Evolutionary conservation across 2,797 vertebrate genomes (phyloP), one percentile per base, ranked within the genome.

Genomic region (Danio kyathit): DNA sequence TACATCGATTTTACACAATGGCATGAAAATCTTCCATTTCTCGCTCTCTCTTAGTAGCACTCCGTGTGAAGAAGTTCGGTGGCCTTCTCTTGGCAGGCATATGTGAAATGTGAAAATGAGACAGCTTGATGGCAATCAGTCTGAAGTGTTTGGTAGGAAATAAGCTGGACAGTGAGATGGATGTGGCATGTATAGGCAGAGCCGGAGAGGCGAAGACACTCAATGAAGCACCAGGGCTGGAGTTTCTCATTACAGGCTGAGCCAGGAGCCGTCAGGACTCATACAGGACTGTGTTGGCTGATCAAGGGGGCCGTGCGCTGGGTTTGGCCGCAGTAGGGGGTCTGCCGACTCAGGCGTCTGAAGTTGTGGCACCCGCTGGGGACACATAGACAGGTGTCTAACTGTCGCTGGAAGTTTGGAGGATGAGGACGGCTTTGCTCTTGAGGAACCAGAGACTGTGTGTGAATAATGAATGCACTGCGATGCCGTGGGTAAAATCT

Each of bases 311-410:
- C 49, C 7, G n/a, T 81, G 88, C 43, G 85, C 79, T 86, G 89
- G 82, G 29, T 79, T 29, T 80, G 74, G 46, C 40, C 85, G 14
- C 89, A 84, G 88, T 83, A 75, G 90, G 92, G 86, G 87, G 90
- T 85, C 69, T 83, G 66, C 86, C 74, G 85, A 72, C 75, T 63
- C 71, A 74, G 79, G 79, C 76, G 70, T 89, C 87, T 91, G 90
- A 92, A 90, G 89, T 89, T 82, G 82, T 86, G 86, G 89, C 89
- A 90, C 86, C 87, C 87, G 78, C 85, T 80, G 83, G 88, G 89
- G 82, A 86, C 83, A 81, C 86, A 54, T 83, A 84, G 89, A 82
- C 44, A 79, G 82, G 83, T 73, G 85, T 86, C 81, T 85, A 84
- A 43, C 59, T 80, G 88, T 89, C 85, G 87, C 90, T 86, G 44